These are phyloP conservation scores for Smittia aterrima DNA, from an alignment of 2,888 invertebrate species.

Conservation along the genomic window DNA sequence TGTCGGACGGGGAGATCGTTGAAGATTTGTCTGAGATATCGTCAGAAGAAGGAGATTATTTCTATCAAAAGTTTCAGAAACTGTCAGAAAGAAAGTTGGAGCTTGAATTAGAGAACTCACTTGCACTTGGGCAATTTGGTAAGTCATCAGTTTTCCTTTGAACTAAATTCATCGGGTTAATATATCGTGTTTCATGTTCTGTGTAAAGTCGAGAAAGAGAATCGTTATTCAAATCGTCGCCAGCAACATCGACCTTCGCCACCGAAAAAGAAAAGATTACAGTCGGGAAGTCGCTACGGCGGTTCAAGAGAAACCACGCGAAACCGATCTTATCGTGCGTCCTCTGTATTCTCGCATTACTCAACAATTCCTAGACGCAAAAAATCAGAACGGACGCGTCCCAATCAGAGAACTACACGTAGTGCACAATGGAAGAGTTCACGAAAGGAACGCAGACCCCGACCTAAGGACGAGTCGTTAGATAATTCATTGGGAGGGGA, in stretches of 20 bases:
- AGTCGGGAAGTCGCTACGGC: background rate
- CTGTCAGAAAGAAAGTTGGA: background rate
- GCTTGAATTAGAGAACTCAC: slow-evolving; percentile 10
- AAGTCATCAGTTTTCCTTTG: background rate
- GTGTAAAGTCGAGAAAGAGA: slow-evolving; percentile 22
- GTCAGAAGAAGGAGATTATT: slow-evolving; percentile 16
- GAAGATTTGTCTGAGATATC: slow-evolving; percentile 31
- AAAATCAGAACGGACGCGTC: background rate
- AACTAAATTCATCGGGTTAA: background rate
- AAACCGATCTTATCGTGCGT: slow-evolving; percentile 24
- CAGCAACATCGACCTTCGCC: background rate
- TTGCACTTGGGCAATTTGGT: background rate
- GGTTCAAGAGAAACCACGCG: background rate
- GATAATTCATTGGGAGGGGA: background rate
- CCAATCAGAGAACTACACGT: background rate
- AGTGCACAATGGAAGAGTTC: background rate
- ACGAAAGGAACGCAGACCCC: background rate
- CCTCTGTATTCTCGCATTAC: slow-evolving; percentile 9
- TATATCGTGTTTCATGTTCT: background rate
- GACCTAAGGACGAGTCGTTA: too few species aligned
- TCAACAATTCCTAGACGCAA: slow-evolving; percentile 19
- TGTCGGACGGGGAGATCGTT: slow-evolving; percentile 26
- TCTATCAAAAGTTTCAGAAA: background rate
- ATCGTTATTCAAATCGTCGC: slow-evolving; percentile 15
- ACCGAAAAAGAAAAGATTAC: background rate